phyloP scores from a whole-genome alignment of 2,797 vertebrate species.

The Helarctos malayanus region DNA sequence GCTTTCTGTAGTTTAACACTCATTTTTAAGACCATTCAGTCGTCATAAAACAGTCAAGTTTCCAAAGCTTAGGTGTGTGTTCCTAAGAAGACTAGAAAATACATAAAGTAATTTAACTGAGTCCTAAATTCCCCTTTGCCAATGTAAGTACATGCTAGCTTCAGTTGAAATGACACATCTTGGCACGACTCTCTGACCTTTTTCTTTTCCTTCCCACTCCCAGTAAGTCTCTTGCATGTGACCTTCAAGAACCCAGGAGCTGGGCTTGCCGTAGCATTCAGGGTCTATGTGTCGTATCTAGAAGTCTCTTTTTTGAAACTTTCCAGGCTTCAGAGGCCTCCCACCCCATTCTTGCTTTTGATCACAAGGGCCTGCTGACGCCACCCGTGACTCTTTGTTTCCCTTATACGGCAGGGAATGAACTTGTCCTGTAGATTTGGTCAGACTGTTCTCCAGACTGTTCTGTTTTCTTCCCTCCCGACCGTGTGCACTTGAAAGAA shows the following conservation, averaged over 20 bases:
- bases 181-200: background rate
- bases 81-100: background rate
- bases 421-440: background rate
- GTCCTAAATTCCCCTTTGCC: background rate
- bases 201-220: background rate
- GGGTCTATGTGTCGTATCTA: background rate
- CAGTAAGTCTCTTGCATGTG: background rate
- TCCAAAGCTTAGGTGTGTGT: background rate
- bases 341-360: background rate
- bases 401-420: background rate
- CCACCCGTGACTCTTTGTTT: background rate
- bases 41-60: background rate
- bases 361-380: background rate
- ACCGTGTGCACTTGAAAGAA: background rate
- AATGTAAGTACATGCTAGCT: background rate
- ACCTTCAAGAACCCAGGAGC: background rate
- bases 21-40: constrained; percentile 10
- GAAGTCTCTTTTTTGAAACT: background rate
- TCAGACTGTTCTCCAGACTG: background rate
- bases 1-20: constrained; percentile 17
- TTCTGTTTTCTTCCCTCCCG: constrained; percentile 1
- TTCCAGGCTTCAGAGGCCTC: background rate
- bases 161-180: background rate
- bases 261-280: background rate
- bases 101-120: background rate